Evolutionary conservation across 2,888 invertebrate genomes (phyloP).

Genomic region (Cartodere bifasciata): DNA sequence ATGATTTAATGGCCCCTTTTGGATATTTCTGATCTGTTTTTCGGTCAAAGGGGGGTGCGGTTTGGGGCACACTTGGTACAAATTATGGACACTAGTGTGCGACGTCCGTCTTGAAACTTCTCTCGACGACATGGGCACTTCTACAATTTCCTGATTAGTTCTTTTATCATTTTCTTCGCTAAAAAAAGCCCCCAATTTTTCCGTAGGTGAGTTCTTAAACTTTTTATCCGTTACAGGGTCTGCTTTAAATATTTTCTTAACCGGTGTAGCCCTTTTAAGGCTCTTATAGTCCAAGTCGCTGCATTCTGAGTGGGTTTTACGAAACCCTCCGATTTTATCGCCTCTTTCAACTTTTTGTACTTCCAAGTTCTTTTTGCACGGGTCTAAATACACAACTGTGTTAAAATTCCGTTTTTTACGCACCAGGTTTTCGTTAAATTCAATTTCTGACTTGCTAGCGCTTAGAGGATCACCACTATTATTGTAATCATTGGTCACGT

Average conservation of each 20-base stretch:
- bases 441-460: constrained; percentile 1
- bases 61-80: constrained; percentile 7
- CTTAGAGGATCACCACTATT: too few relatives aligned
- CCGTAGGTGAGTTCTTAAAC: neutral
- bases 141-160: constrained; percentile 4
- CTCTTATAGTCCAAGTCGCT: too few relatives aligned
- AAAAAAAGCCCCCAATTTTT: too few relatives aligned
- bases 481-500: constrained; percentile 18
- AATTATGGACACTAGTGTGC: constrained; percentile 8
- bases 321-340: too few relatives aligned
- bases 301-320: too few relatives aligned
- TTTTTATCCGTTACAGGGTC: too few relatives aligned
- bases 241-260: too few relatives aligned
- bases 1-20: too few relatives aligned
- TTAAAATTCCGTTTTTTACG: constrained; percentile 5
- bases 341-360: too few relatives aligned
- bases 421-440: constrained; percentile 3
- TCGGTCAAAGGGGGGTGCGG: constrained; percentile 10
- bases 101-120: constrained; percentile 8
- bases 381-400: constrained; percentile 7
- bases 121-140: constrained; percentile 5
- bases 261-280: too few relatives aligned
- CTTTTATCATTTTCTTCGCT: too few relatives aligned
- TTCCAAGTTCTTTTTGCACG: neutral
- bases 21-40: constrained; percentile 6